These are phyloP conservation scores for Microctenopoma stevenorrisi DNA, from an alignment of 2,797 vertebrate species.

Conservation along the genomic window DNA sequence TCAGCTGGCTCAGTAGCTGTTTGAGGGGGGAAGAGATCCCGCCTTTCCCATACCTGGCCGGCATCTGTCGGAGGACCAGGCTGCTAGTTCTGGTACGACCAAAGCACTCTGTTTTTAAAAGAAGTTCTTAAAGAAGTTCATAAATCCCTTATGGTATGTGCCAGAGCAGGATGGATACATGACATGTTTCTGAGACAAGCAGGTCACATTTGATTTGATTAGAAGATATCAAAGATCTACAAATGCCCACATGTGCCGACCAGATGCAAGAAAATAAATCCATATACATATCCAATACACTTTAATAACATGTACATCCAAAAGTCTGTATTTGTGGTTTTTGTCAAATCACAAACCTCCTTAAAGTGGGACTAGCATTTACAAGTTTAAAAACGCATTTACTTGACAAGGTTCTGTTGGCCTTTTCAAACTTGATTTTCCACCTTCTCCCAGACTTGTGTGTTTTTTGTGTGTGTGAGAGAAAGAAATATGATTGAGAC, in stretches of 20 bases:
- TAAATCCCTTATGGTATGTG: too few relatives aligned
- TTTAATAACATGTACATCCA: too few relatives aligned
- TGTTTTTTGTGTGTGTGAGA: background rate
- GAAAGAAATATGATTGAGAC: constrained; percentile 21
- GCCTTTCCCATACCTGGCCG: constrained; percentile 92
- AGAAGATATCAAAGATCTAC: too few relatives aligned
- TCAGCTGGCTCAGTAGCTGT: constrained; percentile 93
- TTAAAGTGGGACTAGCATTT: background rate
- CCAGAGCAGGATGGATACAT: too few relatives aligned
- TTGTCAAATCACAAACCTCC: too few relatives aligned
- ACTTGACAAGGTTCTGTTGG: background rate
- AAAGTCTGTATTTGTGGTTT: too few relatives aligned
- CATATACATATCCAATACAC: too few relatives aligned
- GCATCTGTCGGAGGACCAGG: constrained; percentile 92
- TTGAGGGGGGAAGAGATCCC: constrained; percentile 85
- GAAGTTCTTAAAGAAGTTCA: too few relatives aligned
- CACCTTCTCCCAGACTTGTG: background rate
- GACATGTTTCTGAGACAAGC: too few relatives aligned
- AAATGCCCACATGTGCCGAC: too few relatives aligned
- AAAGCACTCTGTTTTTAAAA: background rate
- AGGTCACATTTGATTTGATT: too few relatives aligned
- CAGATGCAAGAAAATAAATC: too few relatives aligned
- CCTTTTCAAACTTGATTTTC: background rate
- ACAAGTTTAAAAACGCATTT: background rate
- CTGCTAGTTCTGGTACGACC: constrained; percentile 91